Conservation (phyloP, 2,888 invertebrate genomes). For the Stramonita haemastoma region DNA sequence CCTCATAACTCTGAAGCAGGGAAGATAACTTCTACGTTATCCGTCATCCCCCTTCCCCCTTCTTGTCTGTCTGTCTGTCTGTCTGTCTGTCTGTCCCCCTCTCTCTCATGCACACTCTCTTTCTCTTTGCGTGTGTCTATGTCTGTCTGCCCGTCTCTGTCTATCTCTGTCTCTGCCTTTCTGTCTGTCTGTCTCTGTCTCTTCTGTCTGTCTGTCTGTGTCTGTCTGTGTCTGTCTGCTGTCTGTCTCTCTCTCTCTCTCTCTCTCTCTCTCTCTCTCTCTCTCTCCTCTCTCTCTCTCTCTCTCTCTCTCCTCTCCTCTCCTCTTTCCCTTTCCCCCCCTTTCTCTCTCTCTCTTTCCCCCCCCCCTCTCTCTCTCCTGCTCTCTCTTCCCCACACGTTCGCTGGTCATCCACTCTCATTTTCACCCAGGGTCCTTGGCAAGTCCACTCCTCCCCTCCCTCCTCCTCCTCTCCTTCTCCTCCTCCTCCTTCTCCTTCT, state of each 20-base stretch:
- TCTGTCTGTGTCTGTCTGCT: neutral
- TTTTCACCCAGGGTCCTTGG: neutral
- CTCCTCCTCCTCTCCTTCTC: neutral
- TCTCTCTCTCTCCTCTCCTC: neutral
- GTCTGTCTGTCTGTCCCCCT: neutral
- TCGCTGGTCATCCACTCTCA: neutral
- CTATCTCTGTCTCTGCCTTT: neutral
- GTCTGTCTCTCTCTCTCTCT: conserved; percentile 18
- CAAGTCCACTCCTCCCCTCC: neutral
- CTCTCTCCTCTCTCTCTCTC: conserved; percentile 13
- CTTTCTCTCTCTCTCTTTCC: too few relatives aligned
- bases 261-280: conserved; percentile 32
- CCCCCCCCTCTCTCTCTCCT: too few relatives aligned
- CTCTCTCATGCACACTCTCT: too few relatives aligned
- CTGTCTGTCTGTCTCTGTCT: neutral
- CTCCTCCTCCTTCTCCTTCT: too few relatives aligned
- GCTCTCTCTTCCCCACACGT: neutral
- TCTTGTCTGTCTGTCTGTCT: neutral
- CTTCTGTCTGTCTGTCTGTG: neutral
- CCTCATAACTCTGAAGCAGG: too few relatives aligned
- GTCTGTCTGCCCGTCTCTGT: neutral
- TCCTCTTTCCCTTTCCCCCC: too few relatives aligned
- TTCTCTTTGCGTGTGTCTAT: neutral
- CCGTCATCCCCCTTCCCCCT: neutral
- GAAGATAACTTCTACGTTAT: too few relatives aligned